Conservation (phyloP, 2,888 invertebrate genomes). For the Thera britannica region DNA sequence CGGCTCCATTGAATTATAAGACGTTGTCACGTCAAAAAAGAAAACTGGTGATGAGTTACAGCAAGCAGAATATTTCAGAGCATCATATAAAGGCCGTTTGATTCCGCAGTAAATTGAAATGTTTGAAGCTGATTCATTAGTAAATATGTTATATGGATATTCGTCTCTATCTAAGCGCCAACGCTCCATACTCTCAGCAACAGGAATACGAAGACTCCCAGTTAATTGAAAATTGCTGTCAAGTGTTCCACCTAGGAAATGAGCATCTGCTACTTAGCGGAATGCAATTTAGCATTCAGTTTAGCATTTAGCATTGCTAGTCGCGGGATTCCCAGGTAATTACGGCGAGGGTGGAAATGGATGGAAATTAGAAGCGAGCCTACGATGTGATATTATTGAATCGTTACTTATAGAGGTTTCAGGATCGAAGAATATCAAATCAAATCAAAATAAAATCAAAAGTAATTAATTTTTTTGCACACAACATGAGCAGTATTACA, state of each 20-base stretch:
- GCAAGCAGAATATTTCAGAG: no score
- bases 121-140: no score
- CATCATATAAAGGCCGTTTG: no score
- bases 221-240: constrained; percentile 60
- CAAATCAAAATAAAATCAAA: no score
- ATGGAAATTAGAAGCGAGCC: neutral
- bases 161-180: constrained; percentile 7
- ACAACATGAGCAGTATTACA: no score
- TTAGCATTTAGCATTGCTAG: constrained; percentile 33
- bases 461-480: no score
- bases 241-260: constrained; percentile 49
- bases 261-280: constrained; percentile 48
- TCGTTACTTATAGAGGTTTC: neutral
- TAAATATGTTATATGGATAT: neutral
- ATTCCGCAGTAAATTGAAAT: no score
- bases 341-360: constrained; percentile 8
- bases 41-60: no score
- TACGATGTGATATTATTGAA: neutral
- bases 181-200: neutral
- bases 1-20: no score
- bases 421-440: no score
- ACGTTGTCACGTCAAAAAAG: no score
- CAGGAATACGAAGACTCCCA: constrained; percentile 27
- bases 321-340: constrained; percentile 28
- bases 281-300: constrained; percentile 42